Conservation (phyloP, 2,797 vertebrate genomes). For the Darevskia mixta region DNA sequence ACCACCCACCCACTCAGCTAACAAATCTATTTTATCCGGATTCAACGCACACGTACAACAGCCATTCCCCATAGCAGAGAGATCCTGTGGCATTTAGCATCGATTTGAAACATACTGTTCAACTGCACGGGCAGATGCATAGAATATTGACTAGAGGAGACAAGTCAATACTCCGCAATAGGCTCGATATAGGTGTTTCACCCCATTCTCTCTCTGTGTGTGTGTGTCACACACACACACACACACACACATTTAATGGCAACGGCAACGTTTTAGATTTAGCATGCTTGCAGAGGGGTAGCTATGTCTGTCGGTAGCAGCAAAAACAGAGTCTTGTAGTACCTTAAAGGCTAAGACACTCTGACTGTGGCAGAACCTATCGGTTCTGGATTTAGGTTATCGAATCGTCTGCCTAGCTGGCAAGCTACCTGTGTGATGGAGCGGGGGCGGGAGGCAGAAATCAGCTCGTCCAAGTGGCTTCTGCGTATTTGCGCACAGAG, state of each 20-base stretch:
- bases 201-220: too few species aligned
- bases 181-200: too few species aligned
- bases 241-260: too few species aligned
- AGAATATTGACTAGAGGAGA: background rate
- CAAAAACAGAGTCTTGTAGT: background rate
- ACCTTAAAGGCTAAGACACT: too few species aligned
- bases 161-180: background rate
- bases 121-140: background rate
- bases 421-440: too few species aligned
- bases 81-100: background rate
- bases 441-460: too few species aligned
- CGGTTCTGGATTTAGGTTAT: too few species aligned
- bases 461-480: too few species aligned
- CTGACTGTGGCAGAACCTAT: too few species aligned
- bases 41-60: background rate
- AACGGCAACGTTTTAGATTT: background rate
- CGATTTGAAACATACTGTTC: background rate
- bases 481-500: background rate
- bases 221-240: too few species aligned
- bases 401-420: background rate
- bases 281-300: background rate
- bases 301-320: background rate
- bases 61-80: too few species aligned
- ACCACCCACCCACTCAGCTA: background rate
- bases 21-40: background rate